These are phyloP conservation scores for Tenualosa thibaudeaui DNA, from an alignment of 2,797 vertebrate genomes.

Conservation along the genomic window DNA sequence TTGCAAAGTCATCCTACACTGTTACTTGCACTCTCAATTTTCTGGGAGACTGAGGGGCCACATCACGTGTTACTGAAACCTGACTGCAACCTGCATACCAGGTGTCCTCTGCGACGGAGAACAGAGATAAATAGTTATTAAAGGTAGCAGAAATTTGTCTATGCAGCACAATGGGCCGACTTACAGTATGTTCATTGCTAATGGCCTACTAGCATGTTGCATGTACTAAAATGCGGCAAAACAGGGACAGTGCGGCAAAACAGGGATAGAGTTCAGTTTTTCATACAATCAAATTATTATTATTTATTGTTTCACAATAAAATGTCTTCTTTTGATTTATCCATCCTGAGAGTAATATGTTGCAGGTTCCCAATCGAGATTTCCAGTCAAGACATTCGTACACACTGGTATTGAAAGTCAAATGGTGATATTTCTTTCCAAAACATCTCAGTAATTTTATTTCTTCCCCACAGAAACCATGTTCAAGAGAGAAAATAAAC, in stretches of 20 bases:
- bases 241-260: neutral
- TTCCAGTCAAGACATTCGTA: neutral
- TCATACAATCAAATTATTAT: neutral
- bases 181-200: neutral
- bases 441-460: neutral
- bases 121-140: neutral
- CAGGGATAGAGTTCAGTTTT: neutral
- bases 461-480: neutral
- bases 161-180: neutral
- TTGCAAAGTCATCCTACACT: conserved; percentile 25
- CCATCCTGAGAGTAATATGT: neutral
- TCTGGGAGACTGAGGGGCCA: neutral
- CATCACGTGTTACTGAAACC: neutral
- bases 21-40: neutral
- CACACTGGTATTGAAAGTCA: neutral
- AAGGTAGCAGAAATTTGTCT: neutral
- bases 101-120: neutral
- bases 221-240: neutral
- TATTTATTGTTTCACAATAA: neutral
- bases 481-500: neutral
- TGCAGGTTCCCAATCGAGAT: neutral
- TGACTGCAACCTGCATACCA: neutral
- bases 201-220: neutral
- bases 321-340: neutral
- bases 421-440: neutral